phyloP scores from a whole-genome alignment of 2,888 invertebrate species.

The Phaedon cochleariae region DNA sequence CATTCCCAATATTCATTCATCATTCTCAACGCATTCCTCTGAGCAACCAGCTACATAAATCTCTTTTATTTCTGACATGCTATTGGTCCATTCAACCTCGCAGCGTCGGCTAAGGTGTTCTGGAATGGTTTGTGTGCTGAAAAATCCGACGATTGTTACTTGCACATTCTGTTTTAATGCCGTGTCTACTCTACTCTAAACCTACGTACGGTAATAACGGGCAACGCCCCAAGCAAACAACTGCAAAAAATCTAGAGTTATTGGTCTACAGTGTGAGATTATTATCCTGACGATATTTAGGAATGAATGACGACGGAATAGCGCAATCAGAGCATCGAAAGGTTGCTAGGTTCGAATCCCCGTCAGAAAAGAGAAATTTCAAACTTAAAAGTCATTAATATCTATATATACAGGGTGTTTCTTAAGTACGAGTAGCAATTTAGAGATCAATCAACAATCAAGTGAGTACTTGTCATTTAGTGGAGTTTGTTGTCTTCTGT shows the following conservation, averaged over 20 bases:
- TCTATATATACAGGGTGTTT: no score
- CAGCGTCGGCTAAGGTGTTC: background rate
- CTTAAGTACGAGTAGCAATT: no score
- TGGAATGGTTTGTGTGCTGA: background rate
- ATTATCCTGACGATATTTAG: no score
- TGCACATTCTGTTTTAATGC: conserved; percentile 26
- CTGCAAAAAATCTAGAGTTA: background rate
- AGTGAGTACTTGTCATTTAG: no score
- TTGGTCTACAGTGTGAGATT: no score
- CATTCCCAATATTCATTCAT: background rate
- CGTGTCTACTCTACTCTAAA: conserved; percentile 23
- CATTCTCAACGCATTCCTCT: background rate
- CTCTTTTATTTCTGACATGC: background rate
- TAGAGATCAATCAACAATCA: no score
- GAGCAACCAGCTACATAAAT: background rate
- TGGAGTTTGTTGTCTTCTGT: no score
- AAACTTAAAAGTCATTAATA: no score
- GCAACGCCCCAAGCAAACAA: conserved; percentile 20
- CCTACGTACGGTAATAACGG: conserved; percentile 29
- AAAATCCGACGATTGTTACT: conserved; percentile 16
- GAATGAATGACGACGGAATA: no score
- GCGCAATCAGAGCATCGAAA: no score
- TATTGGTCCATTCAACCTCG: background rate
- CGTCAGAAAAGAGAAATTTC: no score
- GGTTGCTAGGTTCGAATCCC: no score